Evolutionary conservation across 2,797 vertebrate species (phyloP).

Genomic region (Orestias chungarensis): DNA sequence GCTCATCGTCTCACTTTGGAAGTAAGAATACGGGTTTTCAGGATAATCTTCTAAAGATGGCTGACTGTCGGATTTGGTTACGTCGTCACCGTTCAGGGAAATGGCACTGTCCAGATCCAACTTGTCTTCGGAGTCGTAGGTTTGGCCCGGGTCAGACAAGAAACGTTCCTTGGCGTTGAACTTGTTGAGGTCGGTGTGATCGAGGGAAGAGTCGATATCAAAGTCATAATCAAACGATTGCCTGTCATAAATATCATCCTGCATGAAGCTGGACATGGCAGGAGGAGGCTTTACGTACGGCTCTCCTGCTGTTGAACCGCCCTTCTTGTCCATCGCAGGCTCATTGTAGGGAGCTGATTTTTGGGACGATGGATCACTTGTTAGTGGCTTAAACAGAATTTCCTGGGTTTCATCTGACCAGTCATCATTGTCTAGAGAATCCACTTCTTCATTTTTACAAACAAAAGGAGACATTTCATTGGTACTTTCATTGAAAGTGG

Average conservation of each 20-base stretch:
- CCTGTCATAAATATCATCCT: conserved; percentile 66
- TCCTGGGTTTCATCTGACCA: conserved; percentile 68
- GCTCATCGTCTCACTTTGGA: conserved; percentile 49
- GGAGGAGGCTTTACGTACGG: conserved; percentile 34
- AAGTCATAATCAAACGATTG: conserved; percentile 72
- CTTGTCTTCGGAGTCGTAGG: conserved; percentile 12
- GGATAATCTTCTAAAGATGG: conserved; percentile 52
- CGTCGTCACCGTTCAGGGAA: conserved; percentile 39
- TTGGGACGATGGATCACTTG: conserved; percentile 41
- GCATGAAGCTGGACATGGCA: conserved; percentile 61
- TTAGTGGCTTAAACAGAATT: conserved; percentile 53
- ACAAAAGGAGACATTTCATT: conserved; percentile 33
- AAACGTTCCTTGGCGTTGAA: conserved; percentile 52
- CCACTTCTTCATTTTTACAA: conserved; percentile 58
- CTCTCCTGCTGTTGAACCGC: conserved; percentile 42
- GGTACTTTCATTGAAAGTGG: conserved; percentile 9
- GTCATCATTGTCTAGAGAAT: conserved; percentile 71
- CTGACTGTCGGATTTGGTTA: conserved; percentile 38
- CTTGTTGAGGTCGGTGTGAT: conserved; percentile 47
- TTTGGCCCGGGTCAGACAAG: conserved; percentile 45
- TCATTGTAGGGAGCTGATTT: conserved; percentile 33
- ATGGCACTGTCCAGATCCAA: conserved; percentile 23
- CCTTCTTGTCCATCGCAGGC: conserved; percentile 51
- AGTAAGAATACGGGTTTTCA: conserved; percentile 67
- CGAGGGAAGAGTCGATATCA: conserved; percentile 48